Conservation (phyloP, 2,888 invertebrate genomes). For the Notodonta dromedarius region DNA sequence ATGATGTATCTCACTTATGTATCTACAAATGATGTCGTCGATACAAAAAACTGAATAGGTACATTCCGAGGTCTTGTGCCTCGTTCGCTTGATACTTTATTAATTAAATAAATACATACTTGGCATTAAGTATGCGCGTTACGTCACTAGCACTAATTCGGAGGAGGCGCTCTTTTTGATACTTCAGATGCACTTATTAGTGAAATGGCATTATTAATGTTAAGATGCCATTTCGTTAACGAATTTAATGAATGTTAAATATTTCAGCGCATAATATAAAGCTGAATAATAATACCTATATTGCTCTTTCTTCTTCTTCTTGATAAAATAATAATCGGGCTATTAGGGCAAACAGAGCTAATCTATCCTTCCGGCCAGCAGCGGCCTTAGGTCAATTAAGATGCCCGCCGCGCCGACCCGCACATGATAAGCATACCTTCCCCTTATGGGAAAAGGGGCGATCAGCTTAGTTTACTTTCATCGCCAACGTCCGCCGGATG, state of each 20-base stretch:
- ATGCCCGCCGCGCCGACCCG: slow-evolving; percentile 28
- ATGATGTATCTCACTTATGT: slow-evolving; percentile 4
- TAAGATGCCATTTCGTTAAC: background rate
- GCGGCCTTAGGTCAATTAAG: slow-evolving; percentile 24
- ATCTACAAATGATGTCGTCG: background rate
- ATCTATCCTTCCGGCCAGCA: slow-evolving; percentile 23
- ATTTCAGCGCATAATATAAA: too few relatives aligned
- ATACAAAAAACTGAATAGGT: slow-evolving; percentile 7
- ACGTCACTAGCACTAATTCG: background rate
- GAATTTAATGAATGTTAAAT: background rate
- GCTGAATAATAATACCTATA: too few relatives aligned
- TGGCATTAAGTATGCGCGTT: background rate
- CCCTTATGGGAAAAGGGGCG: slow-evolving; percentile 38
- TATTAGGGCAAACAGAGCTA: too few relatives aligned
- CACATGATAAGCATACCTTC: slow-evolving; percentile 23
- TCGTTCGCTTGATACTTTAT: slow-evolving; percentile 5
- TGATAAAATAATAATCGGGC: too few relatives aligned
- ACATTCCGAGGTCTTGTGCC: slow-evolving; percentile 4
- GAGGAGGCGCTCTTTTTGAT: background rate
- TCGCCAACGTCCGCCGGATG: slow-evolving; percentile 64
- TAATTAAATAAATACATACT: slow-evolving; percentile 6
- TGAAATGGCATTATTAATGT: background rate
- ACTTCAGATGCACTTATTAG: background rate
- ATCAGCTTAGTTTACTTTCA: slow-evolving; percentile 65
- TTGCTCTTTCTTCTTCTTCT: too few relatives aligned